Evolutionary conservation across 2,113 vertebrate species (phyloP), one percentile per base, ranked within the genome.

Genomic region (Passer domesticus): DNA sequence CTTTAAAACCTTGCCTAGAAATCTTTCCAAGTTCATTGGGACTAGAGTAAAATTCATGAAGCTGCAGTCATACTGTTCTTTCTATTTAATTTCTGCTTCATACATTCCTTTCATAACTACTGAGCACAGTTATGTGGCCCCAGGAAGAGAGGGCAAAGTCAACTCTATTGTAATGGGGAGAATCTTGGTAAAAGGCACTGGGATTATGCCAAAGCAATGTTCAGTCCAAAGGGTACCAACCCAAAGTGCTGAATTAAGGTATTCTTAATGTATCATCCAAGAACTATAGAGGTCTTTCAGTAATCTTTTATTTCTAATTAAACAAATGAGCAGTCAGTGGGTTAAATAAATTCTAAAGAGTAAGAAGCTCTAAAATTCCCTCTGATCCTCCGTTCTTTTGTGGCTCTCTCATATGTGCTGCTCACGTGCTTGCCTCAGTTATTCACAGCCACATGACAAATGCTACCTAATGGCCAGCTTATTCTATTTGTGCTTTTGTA

Each of bases 401-500:
- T 79, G 58, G 10, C 60, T 79, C 10, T 82, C 83, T 66, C 2
- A 0, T 83, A 24, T 64, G 41, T 72, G 62, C 74, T 87, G 77
- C 67, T 96, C 67, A 79, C 23, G 3, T 20, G 53, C 77, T 94
- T 87, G 35, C 73, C 44, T 89, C 59, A 31, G 64, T 89, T 90
- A 86, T 85, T 91, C n/a, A 2, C 74, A 92, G 62, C n/a, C 78
- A 92, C 78, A 73, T 28, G 76, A 76, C 67, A 91, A 89, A 62
- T 0, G 23, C 73, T 91, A 21, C 66, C 89, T 95, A 89, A 95
- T 84, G 70, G n/a, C 44, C 0, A 0, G 72, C 47, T 94, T 74
- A 79, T 94, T 78, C 84, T 79, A 64, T 66, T 82, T 87, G 53
- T 87, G 43, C 83, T 89, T 94, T 97, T 96, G 86, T 95, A 68